Conservation (phyloP, 2,113 vertebrate species). For the Otocyon megalotis region DNA sequence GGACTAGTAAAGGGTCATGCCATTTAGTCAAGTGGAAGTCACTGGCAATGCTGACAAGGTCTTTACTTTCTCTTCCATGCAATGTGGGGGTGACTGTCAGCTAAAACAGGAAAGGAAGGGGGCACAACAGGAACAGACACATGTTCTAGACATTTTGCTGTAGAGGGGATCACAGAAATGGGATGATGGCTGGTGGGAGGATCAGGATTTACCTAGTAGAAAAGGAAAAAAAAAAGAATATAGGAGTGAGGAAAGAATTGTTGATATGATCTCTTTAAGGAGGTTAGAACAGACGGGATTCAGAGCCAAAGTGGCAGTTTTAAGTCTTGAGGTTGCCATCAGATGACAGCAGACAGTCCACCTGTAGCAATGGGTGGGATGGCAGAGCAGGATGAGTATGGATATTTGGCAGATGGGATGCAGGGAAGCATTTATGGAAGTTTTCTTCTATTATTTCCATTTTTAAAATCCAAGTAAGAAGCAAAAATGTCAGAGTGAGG, state of each 20-base stretch:
- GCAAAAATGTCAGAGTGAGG: neutral
- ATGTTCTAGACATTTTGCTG: neutral
- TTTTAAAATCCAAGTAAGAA: neutral
- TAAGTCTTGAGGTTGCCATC: neutral
- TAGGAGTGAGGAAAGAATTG: neutral
- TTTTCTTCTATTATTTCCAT: neutral
- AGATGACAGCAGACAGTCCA: neutral
- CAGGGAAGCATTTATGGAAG: neutral
- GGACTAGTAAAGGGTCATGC: no score
- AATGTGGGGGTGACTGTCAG: neutral
- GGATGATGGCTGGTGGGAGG: neutral
- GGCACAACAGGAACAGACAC: neutral
- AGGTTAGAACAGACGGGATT: neutral
- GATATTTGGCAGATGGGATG: neutral
- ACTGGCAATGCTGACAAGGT: neutral
- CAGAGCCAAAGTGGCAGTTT: neutral
- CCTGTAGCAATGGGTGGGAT: accelerated
- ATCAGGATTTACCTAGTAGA: neutral
- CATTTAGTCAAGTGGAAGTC: neutral
- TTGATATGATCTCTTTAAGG: neutral
- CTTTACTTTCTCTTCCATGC: neutral
- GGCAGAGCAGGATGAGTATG: neutral
- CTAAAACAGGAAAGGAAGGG: neutral
- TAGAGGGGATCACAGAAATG: neutral
- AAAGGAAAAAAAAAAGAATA: neutral